Evolutionary conservation across 2,113 vertebrate species (phyloP).

Genomic region (Solea senegalensis): DNA sequence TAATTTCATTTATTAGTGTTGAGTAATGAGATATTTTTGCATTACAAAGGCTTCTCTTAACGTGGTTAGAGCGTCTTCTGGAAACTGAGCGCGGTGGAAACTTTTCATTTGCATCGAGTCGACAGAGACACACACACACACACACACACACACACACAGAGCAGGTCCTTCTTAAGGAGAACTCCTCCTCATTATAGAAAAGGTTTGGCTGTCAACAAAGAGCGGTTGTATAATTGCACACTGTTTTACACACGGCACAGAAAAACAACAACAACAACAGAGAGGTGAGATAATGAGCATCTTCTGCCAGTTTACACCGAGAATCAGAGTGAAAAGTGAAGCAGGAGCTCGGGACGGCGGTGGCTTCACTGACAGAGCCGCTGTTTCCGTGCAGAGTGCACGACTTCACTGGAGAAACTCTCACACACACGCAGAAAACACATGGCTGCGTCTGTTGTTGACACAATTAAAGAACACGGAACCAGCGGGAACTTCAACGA

Average conservation of each 20-base stretch:
- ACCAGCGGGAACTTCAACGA: neutral
- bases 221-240: conserved; percentile 56
- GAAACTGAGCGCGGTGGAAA: conserved; percentile 5
- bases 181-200: conserved; percentile 64
- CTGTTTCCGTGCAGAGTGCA: conserved; percentile 55
- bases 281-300: conserved; percentile 64
- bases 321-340: conserved; percentile 40
- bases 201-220: conserved; percentile 45
- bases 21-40: neutral
- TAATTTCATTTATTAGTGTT: neutral
- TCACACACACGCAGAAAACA: neutral
- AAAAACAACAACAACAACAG: conserved; percentile 30
- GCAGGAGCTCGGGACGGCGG: conserved; percentile 21
- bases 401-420: conserved; percentile 7
- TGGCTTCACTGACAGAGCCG: conserved; percentile 44
- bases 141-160: neutral
- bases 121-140: neutral
- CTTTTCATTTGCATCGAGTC: conserved; percentile 42
- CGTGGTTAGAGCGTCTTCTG: neutral
- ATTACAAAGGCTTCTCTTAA: neutral
- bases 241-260: conserved; percentile 42
- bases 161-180: conserved; percentile 46
- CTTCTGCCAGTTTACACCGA: conserved; percentile 52
- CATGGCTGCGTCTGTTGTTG: conserved; percentile 20
- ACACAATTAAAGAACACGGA: conserved; percentile 27